Evolutionary conservation across 2,888 invertebrate genomes (phyloP), one percentile per base, ranked within the genome.

Genomic region (Gastrophysa polygoni): DNA sequence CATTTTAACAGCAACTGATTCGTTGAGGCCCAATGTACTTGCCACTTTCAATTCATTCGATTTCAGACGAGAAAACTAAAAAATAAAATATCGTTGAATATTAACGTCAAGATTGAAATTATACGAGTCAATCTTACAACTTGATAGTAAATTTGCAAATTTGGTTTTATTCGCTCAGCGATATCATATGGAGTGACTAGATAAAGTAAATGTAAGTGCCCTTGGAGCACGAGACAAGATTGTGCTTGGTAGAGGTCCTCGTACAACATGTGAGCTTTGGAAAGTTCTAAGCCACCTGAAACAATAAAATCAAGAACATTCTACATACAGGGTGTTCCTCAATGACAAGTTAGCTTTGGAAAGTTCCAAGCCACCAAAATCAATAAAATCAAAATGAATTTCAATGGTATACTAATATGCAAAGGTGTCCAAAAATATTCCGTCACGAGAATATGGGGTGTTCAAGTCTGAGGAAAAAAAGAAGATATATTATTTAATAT

Each of bases 151-250:
- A 84, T 77, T 47, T 80, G 75, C 63, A 83, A 83, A 32, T 82
- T 77, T 0, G 86, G 87, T 50, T 80, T 82, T 17, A 89, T 78
- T 56, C 85, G 84, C 52, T 85, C 85, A 1, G 84, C 80, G 62
- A 88, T 79, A 73, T 91, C 89, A 77, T 93, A 89, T 11, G 93
- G 92, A 17, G 95, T 91, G 58, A 96, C 90, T 29, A 97, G 83
- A 82, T 92, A 96, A 54, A 98, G 82, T 17, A 98, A 84, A 81
- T 98, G 98, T 34, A 96, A 85, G 75, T 90, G 87, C 69, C 92
- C 92, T 71, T 89, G 81, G 49, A 98, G 84, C 11, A 96, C 92
- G 59, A 98, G 82, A 50, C 90, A 88, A 50, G 85, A 84, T 68
- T 92, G 89, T 0, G 94, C 95, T 56, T 80, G 78, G 64, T 86